These are phyloP conservation scores for Drosophila bipectinata DNA, from an alignment of 1,140 invertebrate species.

Conservation along the genomic window DNA sequence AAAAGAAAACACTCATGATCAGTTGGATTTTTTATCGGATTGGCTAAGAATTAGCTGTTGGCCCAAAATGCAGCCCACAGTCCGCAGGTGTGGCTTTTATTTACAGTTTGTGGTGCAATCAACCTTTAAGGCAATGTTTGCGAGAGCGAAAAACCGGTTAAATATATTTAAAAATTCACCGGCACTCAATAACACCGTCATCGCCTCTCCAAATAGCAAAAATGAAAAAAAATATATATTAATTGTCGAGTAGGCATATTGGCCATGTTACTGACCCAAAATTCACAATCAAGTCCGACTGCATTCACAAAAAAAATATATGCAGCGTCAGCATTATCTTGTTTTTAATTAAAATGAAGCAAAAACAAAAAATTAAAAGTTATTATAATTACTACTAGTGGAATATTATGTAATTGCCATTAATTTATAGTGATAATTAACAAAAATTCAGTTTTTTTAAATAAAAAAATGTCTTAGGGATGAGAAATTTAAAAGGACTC, in stretches of 20 bases:
- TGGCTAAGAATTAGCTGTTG: background rate
- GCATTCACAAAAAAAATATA: constrained; percentile 3
- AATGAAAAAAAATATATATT: background rate
- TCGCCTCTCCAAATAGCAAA: constrained; percentile 42
- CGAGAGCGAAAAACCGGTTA: constrained; percentile 48
- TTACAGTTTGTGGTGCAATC: constrained; percentile 52
- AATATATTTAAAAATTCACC: constrained; percentile 43
- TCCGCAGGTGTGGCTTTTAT: constrained; percentile 47
- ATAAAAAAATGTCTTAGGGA: too few relatives aligned
- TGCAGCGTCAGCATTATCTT: background rate
- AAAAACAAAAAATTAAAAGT: background rate
- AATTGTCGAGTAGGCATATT: constrained; percentile 13
- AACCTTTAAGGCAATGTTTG: constrained; percentile 40
- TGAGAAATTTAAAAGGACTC: too few relatives aligned
- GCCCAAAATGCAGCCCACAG: constrained; percentile 10
- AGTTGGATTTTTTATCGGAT: background rate
- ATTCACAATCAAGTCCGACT: constrained; percentile 12
- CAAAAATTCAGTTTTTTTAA: too few relatives aligned
- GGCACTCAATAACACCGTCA: constrained; percentile 33
- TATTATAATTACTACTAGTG: too few relatives aligned
- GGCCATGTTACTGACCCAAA: constrained; percentile 29
- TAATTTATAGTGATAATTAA: too few relatives aligned
- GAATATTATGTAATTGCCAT: too few relatives aligned
- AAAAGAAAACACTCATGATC: too few relatives aligned
- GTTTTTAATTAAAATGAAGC: background rate